These are phyloP conservation scores for Monochamus saltuarius DNA, from an alignment of 1,140 invertebrate species.

Conservation along the genomic window DNA sequence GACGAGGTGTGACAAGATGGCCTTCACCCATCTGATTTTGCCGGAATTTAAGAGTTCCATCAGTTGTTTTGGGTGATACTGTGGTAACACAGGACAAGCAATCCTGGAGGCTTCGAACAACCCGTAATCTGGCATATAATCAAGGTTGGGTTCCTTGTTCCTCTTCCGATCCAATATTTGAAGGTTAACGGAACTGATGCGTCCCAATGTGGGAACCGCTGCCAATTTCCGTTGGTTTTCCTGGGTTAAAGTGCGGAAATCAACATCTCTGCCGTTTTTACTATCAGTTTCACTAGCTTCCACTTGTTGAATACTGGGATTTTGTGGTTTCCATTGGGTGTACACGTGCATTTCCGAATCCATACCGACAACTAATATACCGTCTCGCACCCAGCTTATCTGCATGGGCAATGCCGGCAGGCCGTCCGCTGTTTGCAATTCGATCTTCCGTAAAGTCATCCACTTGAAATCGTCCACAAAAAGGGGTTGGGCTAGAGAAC, in stretches of 20 bases:
- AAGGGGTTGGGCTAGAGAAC: slow-evolving; percentile 78
- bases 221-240: slow-evolving; percentile 73
- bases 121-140: slow-evolving; percentile 91
- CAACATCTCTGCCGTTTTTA: slow-evolving; percentile 69
- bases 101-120: slow-evolving; percentile 96
- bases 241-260: slow-evolving; percentile 71
- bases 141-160: slow-evolving; percentile 61
- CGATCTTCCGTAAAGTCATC: slow-evolving; percentile 93
- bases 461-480: slow-evolving; percentile 88
- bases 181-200: slow-evolving; percentile 79
- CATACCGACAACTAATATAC: slow-evolving; percentile 97
- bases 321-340: slow-evolving; percentile 91
- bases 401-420: slow-evolving; percentile 96
- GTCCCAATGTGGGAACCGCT: slow-evolving; percentile 76
- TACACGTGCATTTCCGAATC: slow-evolving; percentile 99
- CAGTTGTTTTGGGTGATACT: slow-evolving; percentile 98
- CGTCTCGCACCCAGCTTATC: slow-evolving; percentile 97
- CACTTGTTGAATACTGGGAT: slow-evolving; percentile 41
- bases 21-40: slow-evolving; percentile 96
- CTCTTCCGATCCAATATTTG: slow-evolving; percentile 73
- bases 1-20: slow-evolving; percentile 94
- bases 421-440: slow-evolving; percentile 91
- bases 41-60: slow-evolving; percentile 99
- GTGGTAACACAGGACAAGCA: slow-evolving; percentile 95
- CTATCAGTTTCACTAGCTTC: slow-evolving; percentile 30